Conservation (phyloP, 2,113 vertebrate genomes). For the Cnemophilus loriae region DNA sequence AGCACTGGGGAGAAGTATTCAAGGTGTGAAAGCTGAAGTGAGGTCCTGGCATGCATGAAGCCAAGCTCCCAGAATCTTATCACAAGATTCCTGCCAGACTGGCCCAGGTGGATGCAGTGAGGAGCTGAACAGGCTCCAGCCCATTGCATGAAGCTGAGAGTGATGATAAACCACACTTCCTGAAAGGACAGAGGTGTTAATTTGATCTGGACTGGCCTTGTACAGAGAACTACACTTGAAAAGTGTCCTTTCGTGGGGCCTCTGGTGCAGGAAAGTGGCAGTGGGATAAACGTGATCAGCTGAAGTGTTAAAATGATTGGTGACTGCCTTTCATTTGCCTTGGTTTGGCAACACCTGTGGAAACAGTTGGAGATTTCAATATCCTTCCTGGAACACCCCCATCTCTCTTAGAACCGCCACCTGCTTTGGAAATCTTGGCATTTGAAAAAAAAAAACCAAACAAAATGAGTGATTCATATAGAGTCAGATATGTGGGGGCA, state of each 20-base stretch:
- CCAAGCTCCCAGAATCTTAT: constrained; percentile 68
- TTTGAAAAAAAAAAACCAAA: not conserved
- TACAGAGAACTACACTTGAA: not conserved
- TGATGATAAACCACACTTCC: not conserved
- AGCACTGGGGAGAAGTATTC: constrained; percentile 45
- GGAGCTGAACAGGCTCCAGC: constrained; percentile 9
- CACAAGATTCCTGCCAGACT: constrained; percentile 59
- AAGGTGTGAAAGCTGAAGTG: constrained; percentile 42
- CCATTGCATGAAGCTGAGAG: constrained; percentile 25
- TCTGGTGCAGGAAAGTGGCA: not conserved
- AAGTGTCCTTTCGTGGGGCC: not conserved
- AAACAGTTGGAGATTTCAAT: not conserved
- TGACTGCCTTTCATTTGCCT: not conserved
- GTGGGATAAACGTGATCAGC: not conserved
- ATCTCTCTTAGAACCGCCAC: not conserved
- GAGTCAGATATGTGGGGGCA: not conserved
- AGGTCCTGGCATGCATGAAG: not conserved
- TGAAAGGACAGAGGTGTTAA: constrained; percentile 45
- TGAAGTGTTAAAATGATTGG: not conserved
- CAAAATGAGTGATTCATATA: not conserved
- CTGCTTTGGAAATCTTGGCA: not conserved
- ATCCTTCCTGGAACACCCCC: not conserved
- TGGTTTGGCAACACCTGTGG: not conserved
- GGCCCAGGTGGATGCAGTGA: constrained; percentile 45
- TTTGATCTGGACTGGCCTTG: not conserved